Base-by-base conservation (phyloP, 2,113 vertebrate genomes). In the Orthochromis malagaraziensis region DNA sequence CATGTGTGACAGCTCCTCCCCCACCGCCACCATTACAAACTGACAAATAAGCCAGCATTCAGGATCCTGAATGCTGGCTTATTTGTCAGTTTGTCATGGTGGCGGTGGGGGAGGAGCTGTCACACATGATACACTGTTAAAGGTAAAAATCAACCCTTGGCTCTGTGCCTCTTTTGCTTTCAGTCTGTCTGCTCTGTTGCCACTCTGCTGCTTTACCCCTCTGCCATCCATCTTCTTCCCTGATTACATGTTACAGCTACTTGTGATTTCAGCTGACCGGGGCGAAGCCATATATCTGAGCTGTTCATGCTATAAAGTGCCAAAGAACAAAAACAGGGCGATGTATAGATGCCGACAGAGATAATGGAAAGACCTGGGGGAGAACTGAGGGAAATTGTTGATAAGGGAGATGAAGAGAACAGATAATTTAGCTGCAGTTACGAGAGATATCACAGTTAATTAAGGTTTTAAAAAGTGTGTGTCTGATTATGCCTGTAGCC, bases 191-290 rank as follows among this genome's bases (percentile, higher is more conserved):
- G 42, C 57, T 83, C 77, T 29, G 10, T 26, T 13, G 29, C 63
- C 49, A 13, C 38, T 84, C 35, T 57, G 16, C 45, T 57, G 49
- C 91, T 90, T 81, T 49, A 54, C 49, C 63, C 57, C 33, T 85
- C 79, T 24, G 57, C 82, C 85, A 91, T 93, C 86, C 79, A 87
- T 93, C 93, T 90, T 90, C 53, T 53, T 38, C 60, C 26, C 83
- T 83, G 84, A 88, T 92, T 88, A 90, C 35, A 83, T 84, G 88
- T 85, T 87, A 90, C 70, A 82, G 85, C 87, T 79, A 35, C 82
- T 89, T 84, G 87, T 82, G 87, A 88, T 91, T 93, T 91, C 75
- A 93, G 88, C 87, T 89, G 93, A 90, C 68, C 82, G 10, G 83
- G 90, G 84, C 83, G 70, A 87, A 91, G 79, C 29, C 89, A 51